Evolutionary conservation across 2,888 invertebrate genomes (phyloP).

Genomic region (Empis stercorea): DNA sequence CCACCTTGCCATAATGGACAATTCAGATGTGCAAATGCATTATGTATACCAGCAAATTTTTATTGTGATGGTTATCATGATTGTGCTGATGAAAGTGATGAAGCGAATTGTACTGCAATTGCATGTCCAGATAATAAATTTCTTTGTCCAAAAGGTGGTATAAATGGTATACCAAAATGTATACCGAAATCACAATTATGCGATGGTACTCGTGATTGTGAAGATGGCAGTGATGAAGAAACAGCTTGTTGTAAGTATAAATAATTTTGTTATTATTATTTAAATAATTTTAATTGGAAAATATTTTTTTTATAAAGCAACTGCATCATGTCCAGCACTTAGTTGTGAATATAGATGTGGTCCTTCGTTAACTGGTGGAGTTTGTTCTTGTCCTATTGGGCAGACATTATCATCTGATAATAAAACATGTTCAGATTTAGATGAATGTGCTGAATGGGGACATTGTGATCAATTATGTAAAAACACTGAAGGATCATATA

Average conservation of each 20-base stretch:
- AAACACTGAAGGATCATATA: conserved; percentile 74
- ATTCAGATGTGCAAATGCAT: conserved; percentile 82
- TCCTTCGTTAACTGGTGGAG: conserved; percentile 77
- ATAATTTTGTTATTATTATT: neutral
- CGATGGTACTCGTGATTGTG: conserved; percentile 82
- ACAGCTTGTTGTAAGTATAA: conserved; percentile 69
- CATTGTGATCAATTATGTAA: conserved; percentile 90
- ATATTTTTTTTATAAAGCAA: conserved; percentile 45
- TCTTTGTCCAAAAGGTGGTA: conserved; percentile 67
- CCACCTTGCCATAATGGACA: conserved; percentile 80
- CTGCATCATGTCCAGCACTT: conserved; percentile 65
- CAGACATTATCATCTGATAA: conserved; percentile 71
- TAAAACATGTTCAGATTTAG: conserved; percentile 76
- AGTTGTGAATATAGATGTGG: conserved; percentile 87
- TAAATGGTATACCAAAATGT: conserved; percentile 66
- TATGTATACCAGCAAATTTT: conserved; percentile 81
- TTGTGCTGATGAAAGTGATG: conserved; percentile 85
- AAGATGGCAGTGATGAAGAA: conserved; percentile 82
- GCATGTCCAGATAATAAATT: conserved; percentile 85
- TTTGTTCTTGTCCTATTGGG: conserved; percentile 80
- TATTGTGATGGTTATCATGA: conserved; percentile 75
- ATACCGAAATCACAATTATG: conserved; percentile 80
- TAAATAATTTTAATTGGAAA: too few relatives aligned
- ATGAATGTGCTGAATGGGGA: conserved; percentile 88
- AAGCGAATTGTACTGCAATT: conserved; percentile 74